Evolutionary conservation across 2,888 invertebrate species (phyloP), one percentile per base, ranked within the genome.

Genomic region (Lycaena phlaeas): DNA sequence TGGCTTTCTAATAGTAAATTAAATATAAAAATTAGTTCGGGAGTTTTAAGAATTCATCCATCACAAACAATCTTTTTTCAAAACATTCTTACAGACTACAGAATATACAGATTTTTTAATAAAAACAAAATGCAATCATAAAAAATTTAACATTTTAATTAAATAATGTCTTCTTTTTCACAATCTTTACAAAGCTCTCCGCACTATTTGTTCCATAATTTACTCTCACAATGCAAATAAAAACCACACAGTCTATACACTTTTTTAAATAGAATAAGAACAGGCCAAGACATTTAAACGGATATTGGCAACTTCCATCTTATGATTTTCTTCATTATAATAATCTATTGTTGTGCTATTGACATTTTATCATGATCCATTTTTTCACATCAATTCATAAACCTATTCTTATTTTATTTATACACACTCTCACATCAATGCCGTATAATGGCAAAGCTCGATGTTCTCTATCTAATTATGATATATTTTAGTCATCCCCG

Each of bases 401-500:
- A 36, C 61, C 59, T 68, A 63, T 63, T 72, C 62, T 69, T 77
- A 66, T 65, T 71, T 66, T 62, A 70, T 64, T 70, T 62, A 61
- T 52, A 53, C 47, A 55, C 44, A 53, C 48, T 51, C 46, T 49
- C 48, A 42, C 50, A 44, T 30, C 46, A 46, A 52, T 41, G 38
- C 36, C 36, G 27, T 14, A 27, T 37, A n/a, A n/a, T 42, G 50
- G 50, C 49, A 43, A 45, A 43, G 18, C 29, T 49, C 42, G 50
- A 41, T 52, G 48, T 41, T 51, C 48, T 41, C 49, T 49, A 42
- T 41, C 48, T 41, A 41, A 41, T 36, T 41, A 36, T 41, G 41
- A 40, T 37, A 43, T 44, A 42, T 45, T 29, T 53, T 90, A 89
- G 66, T 91, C 90, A 48, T 90, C 90, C 52, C 92, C 92, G 37